Percentiles rank a stretch among this genome's conserved stretches.
phyloP scores from a whole-genome alignment of 2,888 invertebrate genomes.

The Creontiades dilutus region DNA sequence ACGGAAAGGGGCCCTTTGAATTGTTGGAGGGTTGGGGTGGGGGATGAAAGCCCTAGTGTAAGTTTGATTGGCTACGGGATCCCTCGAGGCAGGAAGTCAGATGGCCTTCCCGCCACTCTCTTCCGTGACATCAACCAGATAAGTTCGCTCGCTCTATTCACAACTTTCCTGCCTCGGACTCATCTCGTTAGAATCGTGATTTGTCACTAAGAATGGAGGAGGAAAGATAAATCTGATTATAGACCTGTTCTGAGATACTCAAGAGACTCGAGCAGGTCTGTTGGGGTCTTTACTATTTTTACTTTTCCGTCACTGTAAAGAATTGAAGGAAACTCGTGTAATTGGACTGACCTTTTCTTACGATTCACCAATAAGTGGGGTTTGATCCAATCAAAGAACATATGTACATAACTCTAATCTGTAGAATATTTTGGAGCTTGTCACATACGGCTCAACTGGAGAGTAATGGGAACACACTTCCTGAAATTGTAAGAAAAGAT shows the following conservation, averaged over 20 bases:
- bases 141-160: conserved; percentile 42
- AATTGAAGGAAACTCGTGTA: too few relatives aligned
- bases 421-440: too few relatives aligned
- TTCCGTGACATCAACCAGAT: conserved; percentile 45
- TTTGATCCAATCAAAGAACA: too few relatives aligned
- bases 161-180: conserved; percentile 53
- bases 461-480: too few relatives aligned
- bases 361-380: too few relatives aligned
- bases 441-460: too few relatives aligned
- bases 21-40: background rate
- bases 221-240: background rate
- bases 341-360: too few relatives aligned
- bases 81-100: conserved; percentile 54
- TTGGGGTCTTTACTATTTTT: background rate
- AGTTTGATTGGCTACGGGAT: conserved; percentile 66
- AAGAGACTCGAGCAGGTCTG: background rate
- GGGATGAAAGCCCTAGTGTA: conserved; percentile 47
- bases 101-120: conserved; percentile 60
- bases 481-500: too few relatives aligned
- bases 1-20: conserved; percentile 21
- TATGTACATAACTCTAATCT: too few relatives aligned
- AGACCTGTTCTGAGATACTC: background rate
- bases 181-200: conserved; percentile 34
- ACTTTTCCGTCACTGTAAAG: too few relatives aligned
- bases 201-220: background rate